A percentile compares a stretch with the other conserved stretches of the same genome.
Evolutionary conservation across 2,888 invertebrate species (phyloP).

Genomic region (Nomada flava): DNA sequence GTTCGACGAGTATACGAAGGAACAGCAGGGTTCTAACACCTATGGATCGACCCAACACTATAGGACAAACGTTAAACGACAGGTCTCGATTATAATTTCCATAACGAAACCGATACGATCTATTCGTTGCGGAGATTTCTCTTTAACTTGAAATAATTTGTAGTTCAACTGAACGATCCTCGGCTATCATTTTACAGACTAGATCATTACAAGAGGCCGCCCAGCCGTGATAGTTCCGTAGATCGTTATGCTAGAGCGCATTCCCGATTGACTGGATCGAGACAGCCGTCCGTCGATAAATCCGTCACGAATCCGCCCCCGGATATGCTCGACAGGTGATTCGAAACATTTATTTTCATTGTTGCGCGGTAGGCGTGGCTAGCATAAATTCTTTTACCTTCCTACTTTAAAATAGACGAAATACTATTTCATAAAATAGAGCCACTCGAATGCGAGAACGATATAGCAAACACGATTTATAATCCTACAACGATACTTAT

Average conservation of each 20-base stretch:
- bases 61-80: conserved; percentile 81
- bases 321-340: conserved; percentile 80
- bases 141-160: not conserved
- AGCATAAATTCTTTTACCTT: not conserved
- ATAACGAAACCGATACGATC: not conserved
- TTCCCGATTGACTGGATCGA: conserved; percentile 88
- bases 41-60: conserved; percentile 80
- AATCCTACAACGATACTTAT: no score
- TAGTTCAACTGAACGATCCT: not conserved
- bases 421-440: no score
- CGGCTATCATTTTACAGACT: conserved; percentile 85
- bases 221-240: conserved; percentile 94
- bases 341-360: not conserved
- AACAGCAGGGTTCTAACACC: conserved; percentile 81
- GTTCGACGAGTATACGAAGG: conserved; percentile 81
- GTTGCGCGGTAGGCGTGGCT: no score
- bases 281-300: conserved; percentile 92
- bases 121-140: not conserved
- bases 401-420: not conserved
- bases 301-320: conserved; percentile 79
- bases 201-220: conserved; percentile 97
- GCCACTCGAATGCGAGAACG: no score
- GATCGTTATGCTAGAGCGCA: conserved; percentile 92
- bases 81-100: conserved; percentile 71
- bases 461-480: no score